Evolutionary conservation across 2,888 invertebrate genomes (phyloP).

Genomic region (Caenorhabditis sp.): DNA sequence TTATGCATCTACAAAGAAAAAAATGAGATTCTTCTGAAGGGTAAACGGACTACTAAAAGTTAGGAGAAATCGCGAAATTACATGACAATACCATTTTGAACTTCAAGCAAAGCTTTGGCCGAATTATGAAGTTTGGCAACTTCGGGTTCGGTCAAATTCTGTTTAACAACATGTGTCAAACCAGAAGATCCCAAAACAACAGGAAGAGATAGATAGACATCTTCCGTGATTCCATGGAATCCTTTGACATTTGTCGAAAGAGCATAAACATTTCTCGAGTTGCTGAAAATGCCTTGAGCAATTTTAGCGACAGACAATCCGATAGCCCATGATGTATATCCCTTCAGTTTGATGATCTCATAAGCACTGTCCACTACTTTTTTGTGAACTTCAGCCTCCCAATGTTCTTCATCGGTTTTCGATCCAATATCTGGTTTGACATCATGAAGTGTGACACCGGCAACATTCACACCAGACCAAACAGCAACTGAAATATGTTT

Average conservation of each 20-base stretch:
- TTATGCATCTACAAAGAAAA: too few relatives aligned
- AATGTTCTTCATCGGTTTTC: conserved; percentile 80
- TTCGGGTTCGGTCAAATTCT: conserved; percentile 59
- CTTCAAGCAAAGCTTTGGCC: conserved; percentile 59
- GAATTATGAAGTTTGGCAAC: conserved; percentile 63
- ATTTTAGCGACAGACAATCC: conserved; percentile 72
- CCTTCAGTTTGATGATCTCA: conserved; percentile 73
- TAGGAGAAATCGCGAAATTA: not conserved
- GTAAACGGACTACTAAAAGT: not conserved
- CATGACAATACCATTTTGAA: conserved; percentile 57
- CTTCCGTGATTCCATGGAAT: conserved; percentile 81
- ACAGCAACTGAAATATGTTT: conserved; percentile 79
- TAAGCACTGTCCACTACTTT: conserved; percentile 83
- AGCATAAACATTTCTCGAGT: conserved; percentile 71
- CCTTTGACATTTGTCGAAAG: conserved; percentile 76
- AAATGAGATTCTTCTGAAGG: conserved; percentile 18
- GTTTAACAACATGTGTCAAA: conserved; percentile 63
- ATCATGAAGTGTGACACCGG: conserved; percentile 79
- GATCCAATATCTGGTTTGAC: conserved; percentile 81
- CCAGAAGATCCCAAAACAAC: conserved; percentile 68
- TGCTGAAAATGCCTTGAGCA: conserved; percentile 70
- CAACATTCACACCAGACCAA: conserved; percentile 92
- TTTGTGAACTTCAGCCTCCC: conserved; percentile 80
- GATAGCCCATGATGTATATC: conserved; percentile 74
- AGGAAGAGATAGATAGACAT: conserved; percentile 86